A percentile compares a stretch with the other conserved stretches of the same genome.
These are phyloP conservation scores for Xiphias gladius DNA, from an alignment of 2,113 vertebrate species.

Conservation along the genomic window DNA sequence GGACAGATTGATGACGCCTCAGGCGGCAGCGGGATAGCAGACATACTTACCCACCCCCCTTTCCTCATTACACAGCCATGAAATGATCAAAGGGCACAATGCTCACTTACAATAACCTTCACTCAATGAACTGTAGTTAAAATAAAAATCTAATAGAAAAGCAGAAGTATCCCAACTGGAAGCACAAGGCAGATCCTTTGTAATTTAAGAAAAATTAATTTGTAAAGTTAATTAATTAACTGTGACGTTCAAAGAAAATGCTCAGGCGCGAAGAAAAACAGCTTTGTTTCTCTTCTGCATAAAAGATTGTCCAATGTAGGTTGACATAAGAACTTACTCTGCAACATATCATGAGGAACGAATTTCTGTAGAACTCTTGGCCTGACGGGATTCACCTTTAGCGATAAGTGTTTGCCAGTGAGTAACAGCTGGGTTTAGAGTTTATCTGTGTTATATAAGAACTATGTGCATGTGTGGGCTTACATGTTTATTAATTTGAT, in stretches of 20 bases:
- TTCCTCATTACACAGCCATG: conserved; percentile 10
- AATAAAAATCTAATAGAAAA: not conserved
- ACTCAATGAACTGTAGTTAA: not conserved
- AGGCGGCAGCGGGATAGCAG: not conserved
- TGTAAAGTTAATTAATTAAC: no score
- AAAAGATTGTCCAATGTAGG: no score
- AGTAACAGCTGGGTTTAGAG: conserved; percentile 16
- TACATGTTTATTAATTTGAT: conserved; percentile 37
- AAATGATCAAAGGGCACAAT: not conserved
- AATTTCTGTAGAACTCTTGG: no score
- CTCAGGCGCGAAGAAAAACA: no score
- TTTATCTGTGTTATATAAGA: conserved; percentile 33
- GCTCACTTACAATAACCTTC: not conserved
- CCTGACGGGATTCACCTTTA: not conserved
- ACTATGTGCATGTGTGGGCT: conserved; percentile 10
- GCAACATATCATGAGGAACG: no score
- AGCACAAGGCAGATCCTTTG: not conserved
- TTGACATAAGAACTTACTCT: not conserved
- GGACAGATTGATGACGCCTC: not conserved
- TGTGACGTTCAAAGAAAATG: no score
- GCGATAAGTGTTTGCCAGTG: conserved; percentile 16
- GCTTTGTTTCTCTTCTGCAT: not conserved
- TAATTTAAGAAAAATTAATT: not conserved
- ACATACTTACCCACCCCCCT: not conserved
- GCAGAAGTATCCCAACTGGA: not conserved